Evolutionary conservation across 2,113 vertebrate genomes (phyloP).

Genomic region (Corythoichthys haematopterus): DNA sequence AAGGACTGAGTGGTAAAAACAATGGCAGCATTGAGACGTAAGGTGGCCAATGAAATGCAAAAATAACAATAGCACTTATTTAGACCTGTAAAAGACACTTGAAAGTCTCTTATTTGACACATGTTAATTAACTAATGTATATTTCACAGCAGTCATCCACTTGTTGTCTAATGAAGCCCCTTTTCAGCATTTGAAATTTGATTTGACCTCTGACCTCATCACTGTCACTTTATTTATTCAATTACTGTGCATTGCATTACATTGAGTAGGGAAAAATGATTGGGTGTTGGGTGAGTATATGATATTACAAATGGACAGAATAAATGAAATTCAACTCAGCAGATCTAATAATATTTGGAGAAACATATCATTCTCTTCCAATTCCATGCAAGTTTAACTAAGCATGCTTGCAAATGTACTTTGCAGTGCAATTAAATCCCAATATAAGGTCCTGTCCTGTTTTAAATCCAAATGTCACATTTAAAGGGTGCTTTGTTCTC

Average conservation of each 20-base stretch:
- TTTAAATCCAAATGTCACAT: slow-evolving; percentile 35
- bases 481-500: slow-evolving; percentile 36
- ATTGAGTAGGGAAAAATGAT: background rate
- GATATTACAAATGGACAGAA: background rate
- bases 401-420: slow-evolving; percentile 1
- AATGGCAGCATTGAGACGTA: slow-evolving; percentile 77
- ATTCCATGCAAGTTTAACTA: background rate
- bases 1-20: slow-evolving; percentile 68
- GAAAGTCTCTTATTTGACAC: slow-evolving; percentile 77
- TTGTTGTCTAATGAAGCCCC: slow-evolving; percentile 44
- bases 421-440: background rate
- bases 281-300: background rate
- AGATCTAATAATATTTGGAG: background rate
- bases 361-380: background rate
- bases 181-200: slow-evolving; percentile 36
- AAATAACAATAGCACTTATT: slow-evolving; percentile 74
- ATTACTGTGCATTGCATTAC: background rate
- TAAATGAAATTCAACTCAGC: background rate
- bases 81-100: slow-evolving; percentile 72
- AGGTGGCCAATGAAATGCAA: slow-evolving; percentile 77
- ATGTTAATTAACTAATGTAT: slow-evolving; percentile 73
- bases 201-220: slow-evolving; percentile 35
- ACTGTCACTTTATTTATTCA: slow-evolving; percentile 18
- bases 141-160: slow-evolving; percentile 65
- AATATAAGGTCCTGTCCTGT: background rate